Base-by-base conservation (phyloP, 2,113 vertebrate species). In the Accipiter cooperii region DNA sequence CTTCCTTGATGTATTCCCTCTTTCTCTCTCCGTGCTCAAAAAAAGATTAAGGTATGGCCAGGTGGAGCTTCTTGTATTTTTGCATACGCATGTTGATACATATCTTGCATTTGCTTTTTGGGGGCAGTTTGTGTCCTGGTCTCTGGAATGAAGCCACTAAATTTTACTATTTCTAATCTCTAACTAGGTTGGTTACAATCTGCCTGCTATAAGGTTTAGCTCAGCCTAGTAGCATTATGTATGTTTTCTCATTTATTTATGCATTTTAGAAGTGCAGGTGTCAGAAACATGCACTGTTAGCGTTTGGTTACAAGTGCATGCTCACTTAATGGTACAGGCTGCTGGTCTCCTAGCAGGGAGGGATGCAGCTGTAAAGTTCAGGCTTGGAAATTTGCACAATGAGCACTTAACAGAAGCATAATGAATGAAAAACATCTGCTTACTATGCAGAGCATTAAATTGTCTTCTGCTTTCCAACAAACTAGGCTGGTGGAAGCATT, bases 51-150 rank as follows among this genome's bases (percentile, higher is more conserved):
- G 63, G 52, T 57, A 46, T 13, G 52, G 38, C 36, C 66, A 40
- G 34, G 13, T 22, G 71, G 42, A 78, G 61, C 34, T 42, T 10
- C 21, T 49, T 22, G 68, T 20, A 3, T 2, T 3, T 60, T 40
- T 52, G 66, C 64, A 7, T 60, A 28, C 3, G 9, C 15, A 8
- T 14, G 58, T 42, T 40, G n/a, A 52, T 68, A 8, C 0, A 0
- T 33, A 29, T 15, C 40, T 78, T 76, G 38, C 28, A 25, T 55
- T 73, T 92, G 29, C 36, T 66, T 22, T 61, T 47, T 0, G 0
- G 34, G 13, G 26, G 31, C 61, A 20, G 7, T 91, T 58, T 60
- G 57, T 68, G 8, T 79, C 47, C 66, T 21, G 38, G 8, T 57
- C 36, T 25, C 10, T 49, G 70, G 40, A 70, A 54, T 26, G 55